Conservation (phyloP, 2,888 invertebrate species). For the Xylota sylvarum region DNA sequence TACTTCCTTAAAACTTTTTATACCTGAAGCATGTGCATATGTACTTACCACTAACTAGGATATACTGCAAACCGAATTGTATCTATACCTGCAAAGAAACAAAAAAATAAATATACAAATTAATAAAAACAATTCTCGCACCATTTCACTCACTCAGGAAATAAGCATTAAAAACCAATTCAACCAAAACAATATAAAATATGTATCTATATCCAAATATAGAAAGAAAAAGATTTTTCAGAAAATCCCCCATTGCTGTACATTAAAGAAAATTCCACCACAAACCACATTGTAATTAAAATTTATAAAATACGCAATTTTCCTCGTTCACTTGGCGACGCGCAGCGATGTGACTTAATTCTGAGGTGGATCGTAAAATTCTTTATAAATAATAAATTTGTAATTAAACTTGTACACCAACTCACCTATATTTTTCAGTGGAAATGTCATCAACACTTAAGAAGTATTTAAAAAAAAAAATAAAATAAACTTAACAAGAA, state of each 20-base stretch:
- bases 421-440: conserved; percentile 19
- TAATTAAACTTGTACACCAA: conserved; percentile 27
- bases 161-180: background rate
- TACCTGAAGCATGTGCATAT: no score
- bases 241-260: conserved; percentile 6
- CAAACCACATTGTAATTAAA: conserved; percentile 11
- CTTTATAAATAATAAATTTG: background rate
- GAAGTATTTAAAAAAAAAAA: conserved; percentile 23
- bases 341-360: background rate
- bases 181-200: background rate
- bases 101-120: background rate
- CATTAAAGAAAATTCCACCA: conserved; percentile 17
- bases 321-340: background rate
- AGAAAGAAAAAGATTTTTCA: conserved; percentile 11
- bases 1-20: no score
- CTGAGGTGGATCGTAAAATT: background rate
- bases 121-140: background rate
- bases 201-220: conserved; percentile 33
- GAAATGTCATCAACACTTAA: conserved; percentile 34
- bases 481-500: background rate
- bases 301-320: conserved; percentile 31
- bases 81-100: conserved; percentile 7
- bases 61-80: background rate
- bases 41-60: conserved; percentile 39
- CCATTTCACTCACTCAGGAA: background rate